phyloP scores from a whole-genome alignment of 2,113 vertebrate species.

The Probosciger aterrimus region DNA sequence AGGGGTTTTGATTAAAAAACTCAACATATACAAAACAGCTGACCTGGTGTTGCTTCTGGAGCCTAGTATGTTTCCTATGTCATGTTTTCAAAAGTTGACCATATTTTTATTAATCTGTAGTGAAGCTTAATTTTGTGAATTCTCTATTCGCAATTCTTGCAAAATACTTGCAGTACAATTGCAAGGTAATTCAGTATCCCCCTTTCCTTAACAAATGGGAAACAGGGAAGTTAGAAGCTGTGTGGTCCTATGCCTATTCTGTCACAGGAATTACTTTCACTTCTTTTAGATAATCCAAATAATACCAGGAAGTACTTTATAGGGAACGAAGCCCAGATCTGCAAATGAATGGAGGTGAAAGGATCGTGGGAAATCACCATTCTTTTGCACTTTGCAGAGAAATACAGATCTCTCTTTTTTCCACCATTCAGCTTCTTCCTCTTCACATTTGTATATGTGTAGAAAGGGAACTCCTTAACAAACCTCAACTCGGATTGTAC shows the following conservation, averaged over 20 bases:
- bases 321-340: not conserved
- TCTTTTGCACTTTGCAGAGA: not conserved
- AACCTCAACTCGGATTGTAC: not conserved
- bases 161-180: not conserved
- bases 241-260: not conserved
- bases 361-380: not conserved
- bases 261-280: not conserved
- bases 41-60: not conserved
- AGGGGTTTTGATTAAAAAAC: not conserved
- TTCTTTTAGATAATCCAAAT: not conserved
- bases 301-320: not conserved
- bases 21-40: not conserved
- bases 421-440: not conserved
- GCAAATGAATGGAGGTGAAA: not conserved
- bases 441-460: not conserved
- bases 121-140: not conserved
- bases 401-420: not conserved
- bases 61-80: not conserved
- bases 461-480: not conserved
- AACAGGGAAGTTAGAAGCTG: not conserved
- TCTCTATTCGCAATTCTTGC: not conserved
- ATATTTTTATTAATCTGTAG: not conserved
- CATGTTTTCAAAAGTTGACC: not conserved
- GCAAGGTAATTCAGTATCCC: not conserved
- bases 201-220: not conserved